These are phyloP conservation scores for Chiridota heheva DNA, from an alignment of 35 echinoderm and acorn worm species.

Conservation along the genomic window DNA sequence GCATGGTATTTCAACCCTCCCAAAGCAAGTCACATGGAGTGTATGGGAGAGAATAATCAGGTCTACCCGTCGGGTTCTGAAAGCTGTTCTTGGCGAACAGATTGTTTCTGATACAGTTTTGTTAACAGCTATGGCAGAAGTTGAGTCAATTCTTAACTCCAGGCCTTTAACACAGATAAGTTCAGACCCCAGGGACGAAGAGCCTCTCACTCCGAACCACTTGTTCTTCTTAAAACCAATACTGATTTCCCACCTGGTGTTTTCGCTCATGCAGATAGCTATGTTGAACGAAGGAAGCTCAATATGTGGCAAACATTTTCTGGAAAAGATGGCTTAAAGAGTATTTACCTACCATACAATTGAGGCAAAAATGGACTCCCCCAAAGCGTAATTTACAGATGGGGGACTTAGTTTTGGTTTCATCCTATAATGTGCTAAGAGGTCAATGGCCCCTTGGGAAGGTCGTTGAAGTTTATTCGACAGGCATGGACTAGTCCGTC, in stretches of 20 bases:
- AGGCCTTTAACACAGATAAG: conserved; percentile 20
- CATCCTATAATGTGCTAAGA: too few species aligned
- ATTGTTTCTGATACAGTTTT: conserved; percentile 15
- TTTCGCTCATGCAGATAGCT: conserved; percentile 7
- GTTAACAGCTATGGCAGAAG: conserved; percentile 20
- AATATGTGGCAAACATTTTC: conserved; percentile 52
- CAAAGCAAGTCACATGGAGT: conserved; percentile 4
- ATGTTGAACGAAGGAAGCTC: conserved; percentile 26
- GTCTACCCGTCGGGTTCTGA: neutral
- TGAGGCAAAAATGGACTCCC: conserved; percentile 48
- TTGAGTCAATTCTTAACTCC: conserved; percentile 17
- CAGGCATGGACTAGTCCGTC: too few species aligned
- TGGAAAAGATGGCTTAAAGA: conserved; percentile 65
- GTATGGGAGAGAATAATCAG: conserved; percentile 2
- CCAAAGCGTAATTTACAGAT: conserved; percentile 12
- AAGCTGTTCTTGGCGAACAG: conserved; percentile 9
- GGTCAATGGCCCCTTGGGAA: too few species aligned
- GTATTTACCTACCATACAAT: conserved; percentile 48
- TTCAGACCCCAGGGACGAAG: neutral
- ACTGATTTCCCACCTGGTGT: neutral
- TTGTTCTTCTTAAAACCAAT: neutral
- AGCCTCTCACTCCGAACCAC: conserved; percentile 28
- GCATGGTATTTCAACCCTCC: conserved; percentile 22
- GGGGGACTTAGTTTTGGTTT: too few species aligned
- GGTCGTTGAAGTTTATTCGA: too few species aligned